Evolutionary conservation across 2,888 invertebrate genomes (phyloP).

Genomic region (Stenodema calcarata): DNA sequence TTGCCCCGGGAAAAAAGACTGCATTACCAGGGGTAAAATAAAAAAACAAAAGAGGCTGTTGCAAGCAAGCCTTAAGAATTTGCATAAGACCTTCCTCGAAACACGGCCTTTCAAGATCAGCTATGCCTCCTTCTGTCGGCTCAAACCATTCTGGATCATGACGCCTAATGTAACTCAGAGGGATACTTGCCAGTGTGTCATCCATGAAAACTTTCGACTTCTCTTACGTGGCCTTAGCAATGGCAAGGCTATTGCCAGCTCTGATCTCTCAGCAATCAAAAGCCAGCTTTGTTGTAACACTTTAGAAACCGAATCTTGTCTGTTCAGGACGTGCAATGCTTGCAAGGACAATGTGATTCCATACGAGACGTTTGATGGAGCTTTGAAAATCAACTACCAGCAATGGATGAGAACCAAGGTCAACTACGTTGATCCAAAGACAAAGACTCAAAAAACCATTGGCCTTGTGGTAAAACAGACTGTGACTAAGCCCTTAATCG

Average conservation of each 20-base stretch:
- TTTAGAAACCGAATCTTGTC: no score
- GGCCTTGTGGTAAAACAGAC: no score
- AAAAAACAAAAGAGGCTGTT: no score
- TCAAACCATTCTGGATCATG: not conserved
- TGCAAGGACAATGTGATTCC: not conserved
- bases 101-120: not conserved
- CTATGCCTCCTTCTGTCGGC: not conserved
- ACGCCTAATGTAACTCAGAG: not conserved
- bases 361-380: not conserved
- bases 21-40: no score
- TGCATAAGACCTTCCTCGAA: not conserved
- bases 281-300: not conserved
- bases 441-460: no score
- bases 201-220: not conserved
- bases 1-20: no score
- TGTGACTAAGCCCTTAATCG: no score
- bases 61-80: not conserved
- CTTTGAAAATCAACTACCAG: not conserved
- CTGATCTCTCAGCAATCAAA: not conserved
- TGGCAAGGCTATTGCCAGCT: not conserved
- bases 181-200: not conserved
- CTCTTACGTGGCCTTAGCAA: not conserved
- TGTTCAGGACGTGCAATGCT: not conserved
- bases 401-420: not conserved
- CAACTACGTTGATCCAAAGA: no score